Evolutionary conservation across 2,113 vertebrate genomes (phyloP).

Genomic region (Gymnocephalus cernua): DNA sequence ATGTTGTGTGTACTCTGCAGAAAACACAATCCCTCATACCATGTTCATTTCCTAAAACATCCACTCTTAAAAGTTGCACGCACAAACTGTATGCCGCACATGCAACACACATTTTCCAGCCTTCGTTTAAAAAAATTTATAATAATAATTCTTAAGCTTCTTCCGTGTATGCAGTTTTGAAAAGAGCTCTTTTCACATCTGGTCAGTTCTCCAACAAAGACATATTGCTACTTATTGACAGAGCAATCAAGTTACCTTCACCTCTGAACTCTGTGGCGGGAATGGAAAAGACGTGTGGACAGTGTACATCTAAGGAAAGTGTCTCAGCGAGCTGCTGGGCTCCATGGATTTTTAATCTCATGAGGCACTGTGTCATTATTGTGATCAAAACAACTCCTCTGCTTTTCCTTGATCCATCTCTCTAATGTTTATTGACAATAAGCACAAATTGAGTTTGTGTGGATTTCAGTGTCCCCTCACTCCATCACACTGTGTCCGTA

Average conservation of each 20-base stretch:
- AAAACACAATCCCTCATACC: no score
- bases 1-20: no score
- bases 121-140: no score
- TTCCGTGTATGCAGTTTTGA: not conserved
- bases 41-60: no score
- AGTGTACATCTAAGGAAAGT: constrained; percentile 29
- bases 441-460: constrained; percentile 69
- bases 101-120: no score
- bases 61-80: no score
- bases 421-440: constrained; percentile 78
- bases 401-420: constrained; percentile 65
- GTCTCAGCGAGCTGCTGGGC: constrained; percentile 31
- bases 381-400: constrained; percentile 51
- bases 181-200: not conserved
- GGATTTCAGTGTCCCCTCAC: constrained; percentile 54
- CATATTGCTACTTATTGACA: not conserved
- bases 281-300: constrained; percentile 18
- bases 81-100: no score
- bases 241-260: constrained; percentile 34
- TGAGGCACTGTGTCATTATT: constrained; percentile 67
- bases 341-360: constrained; percentile 76
- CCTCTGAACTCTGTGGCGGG: constrained; percentile 13
- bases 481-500: constrained; percentile 25
- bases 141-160: no score
- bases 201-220: constrained; percentile 2